Evolutionary conservation across 2,888 invertebrate species (phyloP).

Genomic region (Icerya purchasi): DNA sequence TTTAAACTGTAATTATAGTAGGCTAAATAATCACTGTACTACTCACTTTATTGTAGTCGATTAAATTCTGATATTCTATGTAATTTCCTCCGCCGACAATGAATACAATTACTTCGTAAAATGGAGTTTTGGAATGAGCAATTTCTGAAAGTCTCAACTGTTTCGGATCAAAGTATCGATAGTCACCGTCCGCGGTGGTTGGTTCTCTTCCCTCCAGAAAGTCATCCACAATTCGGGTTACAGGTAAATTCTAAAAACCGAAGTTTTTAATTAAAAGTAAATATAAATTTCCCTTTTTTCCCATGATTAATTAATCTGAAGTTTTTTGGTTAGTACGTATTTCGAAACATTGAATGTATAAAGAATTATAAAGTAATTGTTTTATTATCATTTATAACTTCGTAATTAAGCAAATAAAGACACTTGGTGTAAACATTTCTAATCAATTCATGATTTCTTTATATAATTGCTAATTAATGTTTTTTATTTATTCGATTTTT

Average conservation of each 20-base stretch:
- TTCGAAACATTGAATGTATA: too few species aligned
- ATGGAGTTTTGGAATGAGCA: conserved; percentile 38
- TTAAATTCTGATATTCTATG: conserved; percentile 95
- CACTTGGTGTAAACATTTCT: too few species aligned
- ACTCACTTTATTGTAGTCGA: conserved; percentile 70
- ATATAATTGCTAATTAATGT: too few species aligned
- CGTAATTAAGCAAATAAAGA: too few species aligned
- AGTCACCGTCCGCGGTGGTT: conserved; percentile 47
- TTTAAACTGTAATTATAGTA: background rate
- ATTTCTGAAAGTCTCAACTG: conserved; percentile 46
- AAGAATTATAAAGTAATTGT: too few species aligned
- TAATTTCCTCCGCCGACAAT: conserved; percentile 90
- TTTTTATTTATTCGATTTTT: too few species aligned
- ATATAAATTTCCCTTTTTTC: too few species aligned
- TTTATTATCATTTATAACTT: too few species aligned
- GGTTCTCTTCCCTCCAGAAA: conserved; percentile 60
- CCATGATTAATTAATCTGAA: too few species aligned
- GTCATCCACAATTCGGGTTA: conserved; percentile 79
- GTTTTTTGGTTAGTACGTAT: too few species aligned
- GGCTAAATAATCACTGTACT: conserved; percentile 1
- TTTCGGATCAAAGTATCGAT: conserved; percentile 88
- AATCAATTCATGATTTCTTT: too few species aligned
- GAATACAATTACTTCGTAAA: conserved; percentile 76
- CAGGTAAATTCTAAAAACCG: conserved; percentile 72
- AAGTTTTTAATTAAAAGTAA: too few species aligned